Conservation (phyloP, 2,113 vertebrate species). For the Copsychus sechellarum region DNA sequence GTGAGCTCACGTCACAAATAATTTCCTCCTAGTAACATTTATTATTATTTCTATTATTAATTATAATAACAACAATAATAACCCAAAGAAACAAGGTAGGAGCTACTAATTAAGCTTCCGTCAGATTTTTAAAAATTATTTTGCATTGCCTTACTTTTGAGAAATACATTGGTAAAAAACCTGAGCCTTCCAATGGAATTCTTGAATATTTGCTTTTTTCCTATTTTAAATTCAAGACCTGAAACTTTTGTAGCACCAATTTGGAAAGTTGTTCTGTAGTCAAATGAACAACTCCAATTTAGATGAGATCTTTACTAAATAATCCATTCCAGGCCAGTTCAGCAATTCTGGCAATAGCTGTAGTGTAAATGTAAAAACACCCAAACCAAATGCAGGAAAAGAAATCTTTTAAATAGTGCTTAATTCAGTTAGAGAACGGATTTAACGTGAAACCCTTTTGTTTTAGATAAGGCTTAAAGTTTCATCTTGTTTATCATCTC, state of each 20-base stretch:
- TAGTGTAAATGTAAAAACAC: background rate
- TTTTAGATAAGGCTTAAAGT: background rate
- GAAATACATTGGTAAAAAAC: background rate
- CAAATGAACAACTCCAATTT: background rate
- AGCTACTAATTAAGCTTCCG: background rate
- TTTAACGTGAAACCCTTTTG: background rate
- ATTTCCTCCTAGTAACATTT: background rate
- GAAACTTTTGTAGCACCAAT: background rate
- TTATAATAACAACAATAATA: no score
- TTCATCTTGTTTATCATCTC: slow-evolving; percentile 14
- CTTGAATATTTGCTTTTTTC: background rate
- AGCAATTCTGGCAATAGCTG: background rate
- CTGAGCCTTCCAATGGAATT: background rate
- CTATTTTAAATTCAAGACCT: background rate
- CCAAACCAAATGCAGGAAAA: background rate
- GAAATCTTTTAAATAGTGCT: background rate
- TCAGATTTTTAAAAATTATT: background rate
- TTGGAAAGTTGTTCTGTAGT: background rate
- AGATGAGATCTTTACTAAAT: background rate
- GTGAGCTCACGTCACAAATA: background rate
- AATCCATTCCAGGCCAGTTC: background rate
- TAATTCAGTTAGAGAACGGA: background rate
- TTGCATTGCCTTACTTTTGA: background rate
- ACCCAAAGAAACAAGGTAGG: background rate
- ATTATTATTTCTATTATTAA: background rate